phyloP scores from a whole-genome alignment of 2,113 vertebrate species.

The Hippoglossus stenolepis region DNA sequence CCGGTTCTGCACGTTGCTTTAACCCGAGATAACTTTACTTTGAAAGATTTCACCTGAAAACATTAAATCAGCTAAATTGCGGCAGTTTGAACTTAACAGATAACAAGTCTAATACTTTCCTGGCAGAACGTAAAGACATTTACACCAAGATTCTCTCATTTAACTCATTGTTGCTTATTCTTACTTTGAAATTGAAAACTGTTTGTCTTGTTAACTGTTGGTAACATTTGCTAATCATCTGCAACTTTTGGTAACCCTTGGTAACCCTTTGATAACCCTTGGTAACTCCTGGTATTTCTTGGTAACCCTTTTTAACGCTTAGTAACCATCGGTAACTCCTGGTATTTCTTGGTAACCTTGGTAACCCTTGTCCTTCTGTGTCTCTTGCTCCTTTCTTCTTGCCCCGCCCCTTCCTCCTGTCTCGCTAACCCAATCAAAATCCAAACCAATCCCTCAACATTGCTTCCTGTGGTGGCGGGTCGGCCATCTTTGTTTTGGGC shows the following conservation, averaged over 20 bases:
- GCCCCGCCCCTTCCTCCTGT: conserved; percentile 22
- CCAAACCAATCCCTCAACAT: conserved; percentile 7
- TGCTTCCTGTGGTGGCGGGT: conserved; percentile 55
- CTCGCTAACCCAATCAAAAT: conserved; percentile 60
- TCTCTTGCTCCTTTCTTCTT: conserved; percentile 39
- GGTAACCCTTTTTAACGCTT: conserved; percentile 29
- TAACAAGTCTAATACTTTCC: conserved; percentile 14
- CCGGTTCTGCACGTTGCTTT: conserved; percentile 24
- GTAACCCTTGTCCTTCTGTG: conserved; percentile 52
- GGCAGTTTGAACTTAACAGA: conserved; percentile 3
- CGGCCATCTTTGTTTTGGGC: conserved; percentile 58
- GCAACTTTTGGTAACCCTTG: conserved; percentile 39
- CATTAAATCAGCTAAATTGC: neutral
- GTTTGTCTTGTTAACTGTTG: conserved; percentile 2
- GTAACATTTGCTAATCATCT: conserved; percentile 10
- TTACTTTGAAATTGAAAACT: conserved; percentile 10
- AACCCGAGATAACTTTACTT: neutral
- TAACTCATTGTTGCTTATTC: neutral
- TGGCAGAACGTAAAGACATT: neutral
- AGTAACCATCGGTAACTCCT: conserved; percentile 4
- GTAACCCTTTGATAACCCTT: neutral
- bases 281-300: conserved; percentile 17
- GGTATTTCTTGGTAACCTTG: conserved; percentile 28
- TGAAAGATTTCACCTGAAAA: neutral
- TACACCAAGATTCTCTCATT: neutral